phyloP scores from a whole-genome alignment of 2,113 vertebrate genomes.

The Irena cyanogastra region DNA sequence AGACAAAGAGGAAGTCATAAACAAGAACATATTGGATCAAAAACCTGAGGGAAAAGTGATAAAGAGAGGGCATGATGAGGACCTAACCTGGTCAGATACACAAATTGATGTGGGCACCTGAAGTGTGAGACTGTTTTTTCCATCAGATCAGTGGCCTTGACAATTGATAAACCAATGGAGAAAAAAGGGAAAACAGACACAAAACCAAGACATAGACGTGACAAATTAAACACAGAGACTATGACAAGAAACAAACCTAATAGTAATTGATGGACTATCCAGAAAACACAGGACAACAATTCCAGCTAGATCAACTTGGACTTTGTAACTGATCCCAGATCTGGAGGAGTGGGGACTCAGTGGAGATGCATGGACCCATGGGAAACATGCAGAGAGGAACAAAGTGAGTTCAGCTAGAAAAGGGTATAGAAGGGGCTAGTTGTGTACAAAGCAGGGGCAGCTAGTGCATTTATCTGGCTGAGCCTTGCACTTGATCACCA shows the following conservation, averaged over 20 bases:
- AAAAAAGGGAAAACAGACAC: not conserved
- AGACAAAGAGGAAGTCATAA: not conserved
- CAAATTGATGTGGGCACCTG: fast-evolving
- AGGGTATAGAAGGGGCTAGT: not conserved
- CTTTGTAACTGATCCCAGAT: not conserved
- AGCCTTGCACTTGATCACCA: not conserved
- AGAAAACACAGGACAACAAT: not conserved
- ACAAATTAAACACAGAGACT: not conserved
- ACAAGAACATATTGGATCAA: not conserved
- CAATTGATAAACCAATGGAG: not conserved
- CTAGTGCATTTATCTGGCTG: not conserved
- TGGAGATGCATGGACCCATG: not conserved
- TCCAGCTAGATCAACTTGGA: not conserved
- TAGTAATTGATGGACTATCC: not conserved
- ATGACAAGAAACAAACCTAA: not conserved
- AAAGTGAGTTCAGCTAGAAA: not conserved
- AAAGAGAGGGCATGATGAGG: not conserved
- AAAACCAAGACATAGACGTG: not conserved
- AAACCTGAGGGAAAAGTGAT: not conserved
- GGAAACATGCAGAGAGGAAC: not conserved
- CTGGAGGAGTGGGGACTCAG: no score
- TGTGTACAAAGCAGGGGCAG: not conserved
- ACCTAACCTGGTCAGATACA: not conserved
- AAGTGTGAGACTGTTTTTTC: not conserved
- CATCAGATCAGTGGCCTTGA: not conserved